Evolutionary conservation across 1,140 invertebrate species (phyloP).

Genomic region (Sitobion miscanthi): DNA sequence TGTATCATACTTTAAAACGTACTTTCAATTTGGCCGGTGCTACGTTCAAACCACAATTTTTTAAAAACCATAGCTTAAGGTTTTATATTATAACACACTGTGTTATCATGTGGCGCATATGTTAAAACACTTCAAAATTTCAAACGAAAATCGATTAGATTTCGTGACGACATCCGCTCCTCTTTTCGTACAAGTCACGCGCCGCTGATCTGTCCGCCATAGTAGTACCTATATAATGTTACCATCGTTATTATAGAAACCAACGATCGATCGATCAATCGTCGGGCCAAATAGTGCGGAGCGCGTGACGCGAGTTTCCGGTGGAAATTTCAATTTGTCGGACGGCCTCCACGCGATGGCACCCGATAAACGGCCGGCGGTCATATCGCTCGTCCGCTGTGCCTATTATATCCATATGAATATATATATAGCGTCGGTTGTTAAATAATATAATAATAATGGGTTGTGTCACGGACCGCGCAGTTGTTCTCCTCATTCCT

Average conservation of each 20-base stretch:
- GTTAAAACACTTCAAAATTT: background rate
- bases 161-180: background rate
- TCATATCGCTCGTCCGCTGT: background rate
- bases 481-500: background rate
- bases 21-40: background rate
- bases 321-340: constrained; percentile 29
- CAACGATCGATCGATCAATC: constrained; percentile 10
- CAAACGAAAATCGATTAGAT: background rate
- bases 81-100: too few relatives aligned
- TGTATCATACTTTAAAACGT: background rate
- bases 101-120: background rate
- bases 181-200: background rate
- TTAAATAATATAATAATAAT: constrained; percentile 13
- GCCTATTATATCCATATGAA: background rate
- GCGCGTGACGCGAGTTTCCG: constrained; percentile 12
- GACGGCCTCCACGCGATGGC: background rate
- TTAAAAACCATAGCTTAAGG: background rate
- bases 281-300: background rate
- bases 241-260: background rate
- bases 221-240: background rate
- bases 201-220: background rate
- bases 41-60: background rate
- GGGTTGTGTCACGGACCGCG: constrained; percentile 1
- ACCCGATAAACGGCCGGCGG: background rate
- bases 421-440: background rate